Conservation (phyloP, 2,113 vertebrate genomes). For the Chloebia gouldiae region DNA sequence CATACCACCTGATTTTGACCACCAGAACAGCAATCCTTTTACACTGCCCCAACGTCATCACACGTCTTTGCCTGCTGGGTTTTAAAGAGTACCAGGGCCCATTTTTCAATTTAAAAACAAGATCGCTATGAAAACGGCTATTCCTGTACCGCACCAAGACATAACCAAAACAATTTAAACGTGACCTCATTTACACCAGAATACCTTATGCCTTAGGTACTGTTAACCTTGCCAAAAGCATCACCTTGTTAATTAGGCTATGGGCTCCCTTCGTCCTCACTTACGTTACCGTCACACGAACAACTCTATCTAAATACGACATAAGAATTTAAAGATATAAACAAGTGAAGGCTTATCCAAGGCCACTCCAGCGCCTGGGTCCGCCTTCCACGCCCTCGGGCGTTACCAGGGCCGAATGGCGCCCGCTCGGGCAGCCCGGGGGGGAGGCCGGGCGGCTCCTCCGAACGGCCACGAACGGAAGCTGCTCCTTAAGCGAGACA, state of each 20-base stretch:
- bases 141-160: rapidly evolving
- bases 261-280: rapidly evolving
- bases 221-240: background rate
- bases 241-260: background rate
- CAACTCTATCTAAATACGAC: rapidly evolving
- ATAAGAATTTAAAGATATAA: rapidly evolving
- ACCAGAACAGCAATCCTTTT: background rate
- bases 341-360: rapidly evolving
- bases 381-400: background rate
- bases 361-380: too few relatives aligned
- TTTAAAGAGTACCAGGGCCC: too few relatives aligned
- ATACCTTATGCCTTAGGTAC: rapidly evolving
- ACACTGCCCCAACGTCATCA: background rate
- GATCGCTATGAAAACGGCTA: rapidly evolving
- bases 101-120: rapidly evolving
- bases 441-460: background rate
- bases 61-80: rapidly evolving
- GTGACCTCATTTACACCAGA: rapidly evolving
- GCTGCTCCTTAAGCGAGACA: background rate
- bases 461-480: background rate
- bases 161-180: background rate
- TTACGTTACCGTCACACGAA: background rate
- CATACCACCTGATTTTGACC: rapidly evolving
- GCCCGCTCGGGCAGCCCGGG: background rate
- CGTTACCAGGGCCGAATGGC: background rate